These are phyloP conservation scores for Hippocampus abdominalis DNA, from an alignment of 2,113 vertebrate species.

Conservation along the genomic window DNA sequence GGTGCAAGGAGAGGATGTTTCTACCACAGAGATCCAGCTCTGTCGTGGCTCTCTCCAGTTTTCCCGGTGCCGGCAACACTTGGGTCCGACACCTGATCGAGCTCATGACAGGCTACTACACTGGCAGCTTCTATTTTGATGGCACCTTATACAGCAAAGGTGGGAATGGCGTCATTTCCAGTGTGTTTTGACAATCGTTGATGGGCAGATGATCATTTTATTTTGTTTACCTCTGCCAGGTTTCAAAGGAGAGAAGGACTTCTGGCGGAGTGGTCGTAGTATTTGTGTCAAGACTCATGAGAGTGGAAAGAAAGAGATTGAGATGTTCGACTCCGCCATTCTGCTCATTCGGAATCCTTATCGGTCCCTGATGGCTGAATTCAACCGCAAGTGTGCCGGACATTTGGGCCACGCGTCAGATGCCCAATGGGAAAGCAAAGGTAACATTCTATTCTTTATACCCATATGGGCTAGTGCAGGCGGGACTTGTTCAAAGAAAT, in stretches of 20 bases:
- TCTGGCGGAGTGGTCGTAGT: constrained; percentile 92
- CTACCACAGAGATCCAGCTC: constrained; percentile 83
- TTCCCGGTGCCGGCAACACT: constrained; percentile 93
- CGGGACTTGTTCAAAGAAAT: neutral
- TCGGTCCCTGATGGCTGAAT: constrained; percentile 89
- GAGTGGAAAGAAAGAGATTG: constrained; percentile 88
- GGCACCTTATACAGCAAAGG: constrained; percentile 94
- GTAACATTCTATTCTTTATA: constrained; percentile 55
- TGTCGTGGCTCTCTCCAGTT: constrained; percentile 89
- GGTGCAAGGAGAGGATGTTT: constrained; percentile 88
- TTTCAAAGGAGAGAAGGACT: constrained; percentile 98
- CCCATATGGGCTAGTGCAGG: neutral
- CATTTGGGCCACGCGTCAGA: constrained; percentile 93
- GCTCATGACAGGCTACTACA: constrained; percentile 91
- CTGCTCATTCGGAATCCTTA: constrained; percentile 93
- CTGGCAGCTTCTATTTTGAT: constrained; percentile 95
- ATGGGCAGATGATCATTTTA: constrained; percentile 5
- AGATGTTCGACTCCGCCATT: constrained; percentile 91
- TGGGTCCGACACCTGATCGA: constrained; percentile 95
- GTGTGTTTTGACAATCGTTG: neutral
- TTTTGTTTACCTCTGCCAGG: constrained; percentile 66
- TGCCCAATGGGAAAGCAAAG: constrained; percentile 91
- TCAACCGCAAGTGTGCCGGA: constrained; percentile 94
- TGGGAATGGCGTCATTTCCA: constrained; percentile 37
- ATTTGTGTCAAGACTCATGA: constrained; percentile 97